Conservation (phyloP, 2,797 vertebrate genomes). For the Premnoplex brunnescens region DNA sequence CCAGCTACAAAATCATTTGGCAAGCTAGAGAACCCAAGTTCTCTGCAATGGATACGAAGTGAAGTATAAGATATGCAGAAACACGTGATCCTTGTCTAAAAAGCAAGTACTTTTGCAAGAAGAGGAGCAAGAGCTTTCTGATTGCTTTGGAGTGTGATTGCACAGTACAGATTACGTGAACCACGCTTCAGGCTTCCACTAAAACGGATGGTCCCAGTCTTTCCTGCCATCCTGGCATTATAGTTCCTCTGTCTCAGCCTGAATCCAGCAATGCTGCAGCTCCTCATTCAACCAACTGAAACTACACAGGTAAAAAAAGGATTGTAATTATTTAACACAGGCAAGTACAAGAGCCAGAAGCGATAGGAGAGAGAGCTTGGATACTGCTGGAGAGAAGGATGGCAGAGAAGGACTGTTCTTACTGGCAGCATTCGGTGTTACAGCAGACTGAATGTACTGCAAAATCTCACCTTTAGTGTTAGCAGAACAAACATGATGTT, state of each 20-base stretch:
- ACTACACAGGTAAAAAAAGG: neutral
- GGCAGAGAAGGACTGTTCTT: neutral
- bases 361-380: neutral
- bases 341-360: neutral
- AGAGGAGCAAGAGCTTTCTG: neutral
- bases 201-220: neutral
- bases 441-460: neutral
- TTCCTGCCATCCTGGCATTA: neutral
- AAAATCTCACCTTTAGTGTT: neutral
- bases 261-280: neutral
- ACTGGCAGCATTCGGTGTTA: neutral
- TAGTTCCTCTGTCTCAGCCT: neutral
- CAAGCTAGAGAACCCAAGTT: neutral
- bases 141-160: neutral
- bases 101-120: neutral
- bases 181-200: neutral
- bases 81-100: neutral
- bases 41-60: neutral
- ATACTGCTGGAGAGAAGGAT: neutral
- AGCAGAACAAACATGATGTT: neutral
- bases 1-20: neutral
- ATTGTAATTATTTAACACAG: neutral
- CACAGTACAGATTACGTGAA: neutral
- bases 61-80: neutral
- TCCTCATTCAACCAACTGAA: neutral